phyloP scores from a whole-genome alignment of 2,888 invertebrate genomes.

The Pterobdella sp. region DNA sequence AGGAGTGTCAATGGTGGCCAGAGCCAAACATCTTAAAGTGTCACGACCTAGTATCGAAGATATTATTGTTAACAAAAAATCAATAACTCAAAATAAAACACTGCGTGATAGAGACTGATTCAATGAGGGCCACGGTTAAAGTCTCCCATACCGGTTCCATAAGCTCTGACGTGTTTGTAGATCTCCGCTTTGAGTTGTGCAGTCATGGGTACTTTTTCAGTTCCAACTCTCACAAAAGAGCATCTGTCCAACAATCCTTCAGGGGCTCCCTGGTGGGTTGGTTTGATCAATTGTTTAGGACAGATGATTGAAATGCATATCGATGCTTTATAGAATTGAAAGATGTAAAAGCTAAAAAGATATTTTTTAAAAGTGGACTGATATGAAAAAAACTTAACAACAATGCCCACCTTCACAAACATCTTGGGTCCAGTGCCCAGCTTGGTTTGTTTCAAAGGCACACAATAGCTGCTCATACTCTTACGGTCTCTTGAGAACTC shows the following conservation, averaged over 20 bases:
- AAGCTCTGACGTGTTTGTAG: conserved; percentile 79
- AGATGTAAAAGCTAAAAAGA: background rate
- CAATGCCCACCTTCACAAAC: conserved; percentile 68
- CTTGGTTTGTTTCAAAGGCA: conserved; percentile 71
- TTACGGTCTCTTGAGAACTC: conserved; percentile 99
- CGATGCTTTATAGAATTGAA: background rate
- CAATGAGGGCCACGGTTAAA: background rate
- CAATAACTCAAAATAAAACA: background rate
- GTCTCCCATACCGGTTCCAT: conserved; percentile 85
- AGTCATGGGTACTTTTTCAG: conserved; percentile 80
- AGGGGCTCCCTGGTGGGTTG: conserved; percentile 77
- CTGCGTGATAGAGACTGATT: background rate
- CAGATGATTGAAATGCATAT: background rate
- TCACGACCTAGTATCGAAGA: conserved; percentile 45
- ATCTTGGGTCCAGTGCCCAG: conserved; percentile 82
- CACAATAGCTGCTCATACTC: conserved; percentile 96
- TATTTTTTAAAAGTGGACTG: too few species aligned
- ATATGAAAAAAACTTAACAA: too few species aligned
- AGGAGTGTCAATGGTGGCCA: conserved; percentile 89
- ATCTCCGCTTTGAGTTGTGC: conserved; percentile 83
- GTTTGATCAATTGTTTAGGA: background rate
- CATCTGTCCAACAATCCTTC: conserved; percentile 96
- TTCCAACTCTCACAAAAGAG: conserved; percentile 88
- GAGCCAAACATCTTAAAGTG: conserved; percentile 68
- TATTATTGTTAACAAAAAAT: background rate